phyloP scores from a whole-genome alignment of 2,113 vertebrate species.

The Cariama cristata region DNA sequence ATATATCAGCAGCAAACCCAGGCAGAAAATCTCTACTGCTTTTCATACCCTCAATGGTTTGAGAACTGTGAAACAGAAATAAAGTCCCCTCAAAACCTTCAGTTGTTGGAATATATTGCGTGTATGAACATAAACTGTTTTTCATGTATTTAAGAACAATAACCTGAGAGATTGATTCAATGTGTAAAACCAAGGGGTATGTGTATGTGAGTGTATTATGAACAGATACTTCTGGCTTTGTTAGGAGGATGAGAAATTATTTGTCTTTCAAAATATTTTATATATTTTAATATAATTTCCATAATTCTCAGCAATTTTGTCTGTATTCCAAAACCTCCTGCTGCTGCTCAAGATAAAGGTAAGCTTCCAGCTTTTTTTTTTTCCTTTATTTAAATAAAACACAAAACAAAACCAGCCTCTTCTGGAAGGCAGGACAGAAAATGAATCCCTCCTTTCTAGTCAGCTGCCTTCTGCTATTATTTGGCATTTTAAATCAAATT shows the following conservation, averaged over 20 bases:
- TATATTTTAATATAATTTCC: background rate
- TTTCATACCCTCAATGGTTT: background rate
- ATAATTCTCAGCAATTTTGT: background rate
- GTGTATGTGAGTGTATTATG: background rate
- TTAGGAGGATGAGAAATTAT: background rate
- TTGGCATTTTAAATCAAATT: background rate
- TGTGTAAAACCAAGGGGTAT: background rate
- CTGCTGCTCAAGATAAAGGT: conserved; percentile 32
- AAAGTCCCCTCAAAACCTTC: background rate
- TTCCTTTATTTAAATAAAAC: background rate
- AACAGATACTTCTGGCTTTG: background rate
- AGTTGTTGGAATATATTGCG: background rate
- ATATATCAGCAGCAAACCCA: background rate
- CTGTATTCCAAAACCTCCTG: background rate
- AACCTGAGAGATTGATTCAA: background rate
- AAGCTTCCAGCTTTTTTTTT: background rate
- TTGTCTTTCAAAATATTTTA: background rate
- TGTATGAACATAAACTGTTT: background rate
- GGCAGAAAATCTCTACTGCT: background rate
- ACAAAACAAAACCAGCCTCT: background rate
- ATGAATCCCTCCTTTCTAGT: background rate
- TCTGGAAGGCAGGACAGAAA: background rate
- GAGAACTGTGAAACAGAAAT: background rate
- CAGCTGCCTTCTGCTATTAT: background rate
- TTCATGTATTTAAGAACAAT: background rate